phyloP scores from a whole-genome alignment of 2,797 vertebrate species.

The Rhinogobio ventralis region DNA sequence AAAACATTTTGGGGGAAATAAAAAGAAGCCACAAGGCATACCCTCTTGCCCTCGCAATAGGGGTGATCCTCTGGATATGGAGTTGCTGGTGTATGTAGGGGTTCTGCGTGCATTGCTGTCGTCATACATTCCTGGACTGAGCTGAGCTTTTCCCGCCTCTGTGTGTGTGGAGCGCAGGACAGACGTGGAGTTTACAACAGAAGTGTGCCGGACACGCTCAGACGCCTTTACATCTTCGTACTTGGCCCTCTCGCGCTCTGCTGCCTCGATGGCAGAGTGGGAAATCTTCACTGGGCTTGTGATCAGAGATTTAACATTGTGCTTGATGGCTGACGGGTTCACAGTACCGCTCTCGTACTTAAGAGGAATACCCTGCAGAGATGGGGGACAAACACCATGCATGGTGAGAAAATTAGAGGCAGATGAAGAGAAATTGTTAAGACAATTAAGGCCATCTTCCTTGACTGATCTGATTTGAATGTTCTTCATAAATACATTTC shows the following conservation, averaged over 20 bases:
- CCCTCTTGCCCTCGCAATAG: constrained; percentile 90
- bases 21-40: constrained; percentile 62
- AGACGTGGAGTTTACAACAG: constrained; percentile 93
- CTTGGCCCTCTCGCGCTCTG: constrained; percentile 84
- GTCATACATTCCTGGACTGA: constrained; percentile 96
- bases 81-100: constrained; percentile 87
- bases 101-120: constrained; percentile 91
- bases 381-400: background rate
- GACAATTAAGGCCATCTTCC: background rate
- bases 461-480: constrained; percentile 10
- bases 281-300: constrained; percentile 90
- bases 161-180: constrained; percentile 94
- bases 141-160: constrained; percentile 89
- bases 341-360: constrained; percentile 86
- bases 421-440: background rate
- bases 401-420: background rate
- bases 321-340: constrained; percentile 92
- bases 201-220: constrained; percentile 87
- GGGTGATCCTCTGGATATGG: constrained; percentile 92
- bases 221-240: constrained; percentile 90
- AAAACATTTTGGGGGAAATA: background rate
- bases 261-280: constrained; percentile 83
- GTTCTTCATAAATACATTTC: background rate
- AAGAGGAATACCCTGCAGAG: constrained; percentile 80
- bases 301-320: constrained; percentile 98